Evolutionary conservation across 1,140 invertebrate genomes (phyloP).

Genomic region (Calycopis cecrops): DNA sequence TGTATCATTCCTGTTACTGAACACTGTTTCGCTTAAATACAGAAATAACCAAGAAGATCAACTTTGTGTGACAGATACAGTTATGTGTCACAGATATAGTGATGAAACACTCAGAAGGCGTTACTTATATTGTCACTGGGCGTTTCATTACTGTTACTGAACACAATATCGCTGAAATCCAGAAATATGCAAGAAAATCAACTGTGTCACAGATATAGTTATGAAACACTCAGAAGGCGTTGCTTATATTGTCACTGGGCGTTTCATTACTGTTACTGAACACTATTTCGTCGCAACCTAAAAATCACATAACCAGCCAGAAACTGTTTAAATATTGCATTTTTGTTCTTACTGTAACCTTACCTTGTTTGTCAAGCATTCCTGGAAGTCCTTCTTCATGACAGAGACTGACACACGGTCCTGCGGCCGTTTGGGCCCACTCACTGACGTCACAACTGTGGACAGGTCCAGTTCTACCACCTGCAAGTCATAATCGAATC

Average conservation of each 20-base stretch:
- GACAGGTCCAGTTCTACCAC: constrained; percentile 90
- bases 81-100: constrained; percentile 6
- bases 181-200: not conserved
- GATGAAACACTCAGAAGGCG: constrained; percentile 7
- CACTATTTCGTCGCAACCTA: constrained; percentile 1
- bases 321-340: not conserved
- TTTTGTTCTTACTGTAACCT: constrained; percentile 26
- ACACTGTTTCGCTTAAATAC: not conserved
- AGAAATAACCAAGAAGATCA: not conserved
- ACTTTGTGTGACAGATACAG: too few species aligned
- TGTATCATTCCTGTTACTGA: constrained; percentile 9
- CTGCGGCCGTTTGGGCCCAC: constrained; percentile 97
- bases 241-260: constrained; percentile 3
- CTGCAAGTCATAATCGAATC: constrained; percentile 51
- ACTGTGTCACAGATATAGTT: not conserved
- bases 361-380: constrained; percentile 94
- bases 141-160: not conserved
- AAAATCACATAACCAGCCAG: not conserved
- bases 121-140: constrained; percentile 2
- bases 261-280: constrained; percentile 5
- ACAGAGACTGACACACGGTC: constrained; percentile 93
- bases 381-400: constrained; percentile 93
- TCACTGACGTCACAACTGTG: constrained; percentile 94
- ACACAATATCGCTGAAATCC: not conserved
- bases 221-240: constrained; percentile 5